Evolutionary conservation across 35 echinoderm and acorn worm species (phyloP), one percentile per base, ranked within the genome.

Genomic region (Chiridota heheva): DNA sequence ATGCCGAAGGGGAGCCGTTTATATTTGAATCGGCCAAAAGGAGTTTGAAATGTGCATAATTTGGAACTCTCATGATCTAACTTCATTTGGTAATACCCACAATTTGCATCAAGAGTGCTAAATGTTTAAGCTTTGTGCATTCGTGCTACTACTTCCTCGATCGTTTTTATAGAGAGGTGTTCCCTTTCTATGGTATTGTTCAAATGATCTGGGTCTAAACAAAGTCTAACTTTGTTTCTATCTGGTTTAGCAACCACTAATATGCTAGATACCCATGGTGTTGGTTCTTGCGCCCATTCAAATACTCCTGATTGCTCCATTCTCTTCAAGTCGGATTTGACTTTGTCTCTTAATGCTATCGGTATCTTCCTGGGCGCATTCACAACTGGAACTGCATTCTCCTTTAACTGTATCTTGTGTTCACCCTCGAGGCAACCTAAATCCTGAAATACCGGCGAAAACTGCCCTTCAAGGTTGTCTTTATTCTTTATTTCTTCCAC

Each of bases 1-100:
- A 88, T 88, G 24, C 85, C 85, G 40, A 81, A 80, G 2, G 73
- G 85, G 20, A 88, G 40, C 4, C 73, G 17, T 17, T 44, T 80
- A 40, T 69, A 87, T 20, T 40, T 13, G 34, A 36, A 86, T 64
- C 84, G 25, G 8, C 56, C 84, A 77, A 45, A 65, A 2, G 84
- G 84, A 65, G 30, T 86, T n/a, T 77, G 61, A 32, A 63, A 78
- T n/a, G 51, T 40, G 5, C 40, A 34, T 17, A 64, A 26, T 58
- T 16, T 34, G 10, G 3, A 0, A 28, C 10, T 76, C 5, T 46
- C 72, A 34, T 76, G 2, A 56, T 76, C 72, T 7, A 76, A 38
- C 22, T 76, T 6, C 6, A 76, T 57, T 42, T 76, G 72, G 40
- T 44, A 76, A 42, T 53, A 76, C 7, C 72, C 67, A 37, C n/a